Conservation (phyloP, 2,888 invertebrate genomes). For the Notodromas monacha region DNA sequence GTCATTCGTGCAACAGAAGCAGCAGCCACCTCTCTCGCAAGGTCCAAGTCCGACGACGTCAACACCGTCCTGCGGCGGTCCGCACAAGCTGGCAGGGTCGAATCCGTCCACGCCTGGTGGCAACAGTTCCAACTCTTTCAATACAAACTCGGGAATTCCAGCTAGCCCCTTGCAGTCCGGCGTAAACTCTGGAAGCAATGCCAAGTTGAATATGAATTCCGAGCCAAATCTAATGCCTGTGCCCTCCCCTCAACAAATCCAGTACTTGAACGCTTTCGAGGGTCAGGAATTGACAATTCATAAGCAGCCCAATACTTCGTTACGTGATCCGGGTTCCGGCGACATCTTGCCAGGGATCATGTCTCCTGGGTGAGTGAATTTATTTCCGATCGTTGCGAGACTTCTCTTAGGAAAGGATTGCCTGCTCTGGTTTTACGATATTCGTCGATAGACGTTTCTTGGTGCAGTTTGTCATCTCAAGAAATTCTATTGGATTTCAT, state of each 20-base stretch:
- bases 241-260: constrained; percentile 80
- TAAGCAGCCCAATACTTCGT: constrained; percentile 67
- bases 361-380: constrained; percentile 9
- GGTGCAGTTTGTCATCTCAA: no score
- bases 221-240: constrained; percentile 78
- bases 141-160: constrained; percentile 10
- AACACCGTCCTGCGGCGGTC: constrained; percentile 13
- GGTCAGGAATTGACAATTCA: constrained; percentile 84
- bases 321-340: constrained; percentile 39
- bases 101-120: constrained; percentile 11
- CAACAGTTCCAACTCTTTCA: constrained; percentile 7
- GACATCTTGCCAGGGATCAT: no score
- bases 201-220: constrained; percentile 20
- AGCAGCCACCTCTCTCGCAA: no score
- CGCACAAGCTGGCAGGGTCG: constrained; percentile 7
- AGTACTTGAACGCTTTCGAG: constrained; percentile 76
- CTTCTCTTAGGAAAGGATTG: no score
- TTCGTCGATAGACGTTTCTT: no score
- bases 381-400: no score
- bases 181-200: no score
- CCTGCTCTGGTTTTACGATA: no score
- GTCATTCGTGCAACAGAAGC: constrained; percentile 25
- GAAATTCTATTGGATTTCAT: no score
- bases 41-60: constrained; percentile 14
- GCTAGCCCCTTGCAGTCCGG: constrained; percentile 11